Evolutionary conservation across 1,140 invertebrate genomes (phyloP), one percentile per base, ranked within the genome.

Genomic region (Drosophila auraria): DNA sequence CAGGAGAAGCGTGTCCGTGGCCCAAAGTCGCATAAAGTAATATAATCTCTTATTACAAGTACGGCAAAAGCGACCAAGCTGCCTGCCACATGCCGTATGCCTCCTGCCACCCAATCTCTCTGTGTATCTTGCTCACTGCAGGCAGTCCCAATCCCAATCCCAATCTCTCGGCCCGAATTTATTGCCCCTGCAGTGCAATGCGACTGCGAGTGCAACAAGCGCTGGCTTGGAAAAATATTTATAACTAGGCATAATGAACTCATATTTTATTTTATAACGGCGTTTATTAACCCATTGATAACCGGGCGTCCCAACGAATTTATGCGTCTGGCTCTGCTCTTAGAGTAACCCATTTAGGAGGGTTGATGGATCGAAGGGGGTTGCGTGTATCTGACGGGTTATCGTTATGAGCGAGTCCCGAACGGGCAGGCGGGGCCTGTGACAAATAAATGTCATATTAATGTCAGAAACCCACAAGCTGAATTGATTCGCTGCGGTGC

Each of bases 361-460:
- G 63, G 47, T 60, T 75, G 62, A 30, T 33, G 38, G 56, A 69
- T 47, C 49, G 9, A 44, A 36, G 36, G 60, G 40, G 50, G 53
- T 30, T 25, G 54, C n/a, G 40, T 81, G 72, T 45, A 59, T 63
- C 77, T 68, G 70, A 61, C 70, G 74, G 76, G 51, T 51, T 78
- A 70, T 82, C 78, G 44, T 54, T 81, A 81, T 80, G 70, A 27
- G 65, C 73, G 62, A 80, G 78, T 73, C 56, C 75, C 73, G 78
- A 70, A 72, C 64, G 61, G 64, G 59, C 33, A 9, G 33, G 33
- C 66, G 63, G 87, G 86, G 66, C 71, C 76, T 74, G 40, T 82
- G 82, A 90, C 86, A 90, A 90, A 90, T 90, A 90, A 90, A 90
- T 90, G 86, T 90, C 86, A 90, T 86, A 90, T 90, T 90, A 90